phyloP scores from a whole-genome alignment of 2,888 invertebrate genomes.

The Tipula vernalis region DNA sequence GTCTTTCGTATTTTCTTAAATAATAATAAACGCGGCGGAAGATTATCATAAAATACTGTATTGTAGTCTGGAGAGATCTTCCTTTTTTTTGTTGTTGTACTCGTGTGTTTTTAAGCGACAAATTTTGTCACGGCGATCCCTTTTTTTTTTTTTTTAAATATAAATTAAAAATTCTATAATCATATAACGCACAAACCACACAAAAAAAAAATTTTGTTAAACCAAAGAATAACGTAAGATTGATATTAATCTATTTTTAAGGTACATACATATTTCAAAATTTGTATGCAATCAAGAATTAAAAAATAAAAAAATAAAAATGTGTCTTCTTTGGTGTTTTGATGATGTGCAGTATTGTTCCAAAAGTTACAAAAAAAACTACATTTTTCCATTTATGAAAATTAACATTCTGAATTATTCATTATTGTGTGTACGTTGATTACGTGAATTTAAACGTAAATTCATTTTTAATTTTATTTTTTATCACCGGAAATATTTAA shows the following conservation, averaged over 20 bases:
- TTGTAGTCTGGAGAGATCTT: neutral
- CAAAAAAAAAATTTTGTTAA: neutral
- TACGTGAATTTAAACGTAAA: neutral
- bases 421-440: neutral
- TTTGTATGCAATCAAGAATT: neutral
- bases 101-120: neutral
- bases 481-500: slow-evolving; percentile 8
- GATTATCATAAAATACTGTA: neutral
- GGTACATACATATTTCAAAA: neutral
- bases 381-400: neutral
- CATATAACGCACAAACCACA: neutral
- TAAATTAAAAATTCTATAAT: neutral
- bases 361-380: neutral
- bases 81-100: neutral
- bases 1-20: neutral
- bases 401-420: neutral
- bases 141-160: neutral
- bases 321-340: neutral
- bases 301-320: neutral
- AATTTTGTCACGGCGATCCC: neutral
- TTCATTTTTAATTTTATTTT: neutral
- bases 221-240: neutral
- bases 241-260: neutral
- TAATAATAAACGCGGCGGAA: neutral
- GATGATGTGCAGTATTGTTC: neutral